Evolutionary conservation across 2,113 vertebrate species (phyloP).

Genomic region (Pterocles orientalis): DNA sequence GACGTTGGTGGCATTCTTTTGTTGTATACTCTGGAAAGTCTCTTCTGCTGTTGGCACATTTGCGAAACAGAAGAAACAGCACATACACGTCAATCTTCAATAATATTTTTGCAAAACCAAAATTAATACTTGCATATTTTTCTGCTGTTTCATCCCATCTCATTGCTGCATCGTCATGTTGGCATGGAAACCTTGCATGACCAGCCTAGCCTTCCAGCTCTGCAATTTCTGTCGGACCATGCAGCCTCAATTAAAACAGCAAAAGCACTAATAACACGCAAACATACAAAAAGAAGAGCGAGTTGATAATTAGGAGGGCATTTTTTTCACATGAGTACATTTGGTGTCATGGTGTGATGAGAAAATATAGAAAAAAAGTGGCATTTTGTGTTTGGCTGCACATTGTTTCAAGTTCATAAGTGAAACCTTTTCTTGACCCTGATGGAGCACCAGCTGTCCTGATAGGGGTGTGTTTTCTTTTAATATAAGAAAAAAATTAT

Average conservation of each 20-base stretch:
- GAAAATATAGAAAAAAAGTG: not conserved
- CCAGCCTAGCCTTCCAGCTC: not conserved
- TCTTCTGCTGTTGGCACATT: not conserved
- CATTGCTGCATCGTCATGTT: not conserved
- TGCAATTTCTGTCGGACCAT: not conserved
- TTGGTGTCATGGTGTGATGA: not conserved
- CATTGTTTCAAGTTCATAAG: not conserved
- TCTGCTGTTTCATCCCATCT: not conserved
- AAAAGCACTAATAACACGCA: not conserved
- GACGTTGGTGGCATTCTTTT: accelerated
- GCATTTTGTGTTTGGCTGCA: not conserved
- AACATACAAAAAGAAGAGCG: not conserved
- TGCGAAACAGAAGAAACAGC: not conserved
- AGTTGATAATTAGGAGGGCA: not conserved
- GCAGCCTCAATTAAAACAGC: not conserved
- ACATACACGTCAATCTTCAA: accelerated
- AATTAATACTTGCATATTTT: not conserved
- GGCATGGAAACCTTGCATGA: not conserved
- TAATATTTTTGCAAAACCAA: not conserved
- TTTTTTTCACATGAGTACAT: not conserved
- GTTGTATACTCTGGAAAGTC: not conserved
- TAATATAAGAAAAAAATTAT: not conserved
- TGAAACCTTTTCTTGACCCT: not conserved
- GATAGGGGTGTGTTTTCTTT: not conserved
- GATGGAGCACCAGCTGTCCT: not conserved